Base-by-base conservation (phyloP, 2,797 vertebrate genomes). In the Chloroceryle amazona region DNA sequence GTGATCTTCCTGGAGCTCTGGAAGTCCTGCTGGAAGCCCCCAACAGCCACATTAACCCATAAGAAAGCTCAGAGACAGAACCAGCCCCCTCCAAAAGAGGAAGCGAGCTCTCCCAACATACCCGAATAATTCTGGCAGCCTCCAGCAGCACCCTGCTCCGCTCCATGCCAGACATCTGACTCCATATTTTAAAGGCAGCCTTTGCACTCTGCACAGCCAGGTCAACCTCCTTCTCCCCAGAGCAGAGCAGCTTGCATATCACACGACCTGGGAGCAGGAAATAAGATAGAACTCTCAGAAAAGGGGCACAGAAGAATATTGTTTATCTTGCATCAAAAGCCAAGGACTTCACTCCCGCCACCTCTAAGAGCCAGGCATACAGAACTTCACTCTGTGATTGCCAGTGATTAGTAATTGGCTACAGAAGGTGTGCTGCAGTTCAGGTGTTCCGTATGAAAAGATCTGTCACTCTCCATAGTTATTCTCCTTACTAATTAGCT, bases 61-160 rank as follows among this genome's bases (percentile, higher is more conserved):
- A 8, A 46, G 10, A 60, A 68, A 57, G 31, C 37, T 74, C 41
- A 65, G 33, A 49, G 52, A 35, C 68, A 58, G 37, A 78, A 37
- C 8, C 11, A 26, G 3, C 1, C 8, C n/a, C 37, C n/a, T 81
- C 26, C 51, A 65, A 67, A 41, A 54, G 25, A 6, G 10, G 25
- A 11, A 15, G 14, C 0, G 0, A 55, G 23, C 33, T 39, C 41
- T 28, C 3, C 1, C 20, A 47, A 90, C 97, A 17, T 97, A 99
- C 99, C 98, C 99, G 98, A 35, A 99, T 99, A n/a, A 99, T 98
- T 47, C 99, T 99, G 33, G 99, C 99, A 17, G 99, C 99, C 96
- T 99, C 99, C 7, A 99, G 96, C 98, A 99, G 98, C 74, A 99
- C 96, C 9, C 98, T 98, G 49, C 98, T 98, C 22, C 99, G 98